Evolutionary conservation across 2,113 vertebrate genomes (phyloP).

Genomic region (Rhegmatorhina hoffmannsi): DNA sequence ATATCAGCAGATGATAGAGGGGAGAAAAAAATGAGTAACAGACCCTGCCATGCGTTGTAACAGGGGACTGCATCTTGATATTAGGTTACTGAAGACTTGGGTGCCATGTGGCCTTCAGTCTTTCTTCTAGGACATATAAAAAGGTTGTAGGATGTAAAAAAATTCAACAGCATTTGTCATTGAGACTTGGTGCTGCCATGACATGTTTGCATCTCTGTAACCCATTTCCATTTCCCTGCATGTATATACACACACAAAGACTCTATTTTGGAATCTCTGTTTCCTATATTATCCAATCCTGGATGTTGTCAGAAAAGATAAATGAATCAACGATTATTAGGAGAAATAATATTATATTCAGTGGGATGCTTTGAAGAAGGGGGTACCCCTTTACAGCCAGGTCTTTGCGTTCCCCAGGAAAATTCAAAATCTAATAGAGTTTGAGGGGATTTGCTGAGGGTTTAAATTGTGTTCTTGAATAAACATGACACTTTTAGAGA

Average conservation of each 20-base stretch:
- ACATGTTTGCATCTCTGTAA: not conserved
- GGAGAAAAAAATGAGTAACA: rapidly evolving
- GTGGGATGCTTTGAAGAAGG: not conserved
- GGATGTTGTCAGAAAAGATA: not conserved
- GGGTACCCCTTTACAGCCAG: not conserved
- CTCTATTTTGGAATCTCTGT: not conserved
- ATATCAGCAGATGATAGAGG: not conserved
- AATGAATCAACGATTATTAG: not conserved
- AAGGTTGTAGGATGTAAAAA: not conserved
- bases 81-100: not conserved
- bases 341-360: not conserved
- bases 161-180: not conserved
- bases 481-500: not conserved
- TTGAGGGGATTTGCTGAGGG: not conserved
- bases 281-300: not conserved
- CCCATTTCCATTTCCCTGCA: not conserved
- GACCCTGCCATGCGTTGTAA: not conserved
- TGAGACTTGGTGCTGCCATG: not conserved
- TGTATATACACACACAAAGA: not conserved
- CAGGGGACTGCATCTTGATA: rapidly evolving
- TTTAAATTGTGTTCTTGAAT: not conserved
- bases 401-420: not conserved
- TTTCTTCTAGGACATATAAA: not conserved
- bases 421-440: not conserved
- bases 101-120: not conserved